A percentile compares a stretch with the other conserved stretches of the same genome.
phyloP scores from a whole-genome alignment of 1,140 invertebrate genomes.

The Pemphigus obesinymphae region DNA sequence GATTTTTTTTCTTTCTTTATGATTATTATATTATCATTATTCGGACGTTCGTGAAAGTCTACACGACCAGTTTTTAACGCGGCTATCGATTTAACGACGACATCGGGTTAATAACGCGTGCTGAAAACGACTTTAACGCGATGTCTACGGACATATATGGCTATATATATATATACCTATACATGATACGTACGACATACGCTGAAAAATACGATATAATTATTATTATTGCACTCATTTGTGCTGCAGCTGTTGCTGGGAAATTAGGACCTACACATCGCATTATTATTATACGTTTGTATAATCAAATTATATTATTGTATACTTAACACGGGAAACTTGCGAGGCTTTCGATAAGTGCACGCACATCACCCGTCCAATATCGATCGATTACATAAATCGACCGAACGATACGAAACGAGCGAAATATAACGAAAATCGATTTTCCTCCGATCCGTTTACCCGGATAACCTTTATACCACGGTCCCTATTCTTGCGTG shows the following conservation, averaged over 20 bases:
- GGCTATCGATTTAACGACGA: neutral
- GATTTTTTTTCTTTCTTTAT: neutral
- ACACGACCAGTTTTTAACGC: slow-evolving; percentile 4
- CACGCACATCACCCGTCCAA: neutral
- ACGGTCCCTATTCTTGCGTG: too few relatives aligned
- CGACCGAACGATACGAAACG: neutral
- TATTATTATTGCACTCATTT: neutral
- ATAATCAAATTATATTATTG: too few relatives aligned
- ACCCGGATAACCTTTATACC: too few relatives aligned
- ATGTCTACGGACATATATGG: too few relatives aligned
- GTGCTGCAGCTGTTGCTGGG: neutral
- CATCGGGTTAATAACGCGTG: slow-evolving; percentile 28
- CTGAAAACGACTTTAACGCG: too few relatives aligned
- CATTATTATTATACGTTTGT: neutral
- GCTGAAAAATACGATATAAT: neutral
- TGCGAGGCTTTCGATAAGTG: neutral
- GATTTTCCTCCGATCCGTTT: too few relatives aligned
- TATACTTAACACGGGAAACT: neutral
- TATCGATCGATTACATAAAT: neutral
- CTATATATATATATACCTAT: too few relatives aligned
- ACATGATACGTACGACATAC: neutral
- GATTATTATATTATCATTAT: neutral
- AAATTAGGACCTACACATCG: neutral
- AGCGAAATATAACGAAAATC: neutral
- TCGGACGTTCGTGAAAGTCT: neutral